A percentile compares a stretch with the other conserved stretches of the same genome.
phyloP scores from a whole-genome alignment of 2,797 vertebrate species.

The Hapalemur alaotrensis region DNA sequence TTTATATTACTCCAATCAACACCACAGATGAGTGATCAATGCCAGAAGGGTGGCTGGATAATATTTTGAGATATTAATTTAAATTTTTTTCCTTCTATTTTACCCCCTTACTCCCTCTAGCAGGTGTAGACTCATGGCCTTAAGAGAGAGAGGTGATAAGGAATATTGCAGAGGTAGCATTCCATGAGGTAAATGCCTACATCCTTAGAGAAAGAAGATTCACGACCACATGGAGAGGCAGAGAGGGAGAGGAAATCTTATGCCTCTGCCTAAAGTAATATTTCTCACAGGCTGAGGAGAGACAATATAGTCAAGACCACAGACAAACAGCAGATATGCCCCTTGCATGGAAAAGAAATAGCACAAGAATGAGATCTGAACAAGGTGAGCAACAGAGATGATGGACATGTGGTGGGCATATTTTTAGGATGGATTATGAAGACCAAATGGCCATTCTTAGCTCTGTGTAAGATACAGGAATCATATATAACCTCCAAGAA shows the following conservation, averaged over 20 bases:
- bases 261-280: background rate
- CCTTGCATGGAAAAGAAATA: background rate
- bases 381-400: background rate
- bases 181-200: background rate
- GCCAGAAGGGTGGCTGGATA: background rate
- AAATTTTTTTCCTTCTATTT: background rate
- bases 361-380: background rate
- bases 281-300: background rate
- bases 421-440: background rate
- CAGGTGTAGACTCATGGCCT: background rate
- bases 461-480: background rate
- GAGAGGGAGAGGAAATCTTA: background rate
- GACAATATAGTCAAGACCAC: background rate
- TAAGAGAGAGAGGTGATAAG: background rate
- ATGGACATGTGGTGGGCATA: background rate
- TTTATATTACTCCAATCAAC: background rate
- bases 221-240: background rate
- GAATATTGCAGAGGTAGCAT: background rate
- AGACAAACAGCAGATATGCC: background rate
- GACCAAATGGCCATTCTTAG: background rate
- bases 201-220: background rate
- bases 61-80: background rate
- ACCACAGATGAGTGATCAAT: background rate
- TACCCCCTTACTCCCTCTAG: background rate
- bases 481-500: background rate